Conservation (phyloP, 2,797 vertebrate genomes). For the Typhlichthys eigenmanni region DNA sequence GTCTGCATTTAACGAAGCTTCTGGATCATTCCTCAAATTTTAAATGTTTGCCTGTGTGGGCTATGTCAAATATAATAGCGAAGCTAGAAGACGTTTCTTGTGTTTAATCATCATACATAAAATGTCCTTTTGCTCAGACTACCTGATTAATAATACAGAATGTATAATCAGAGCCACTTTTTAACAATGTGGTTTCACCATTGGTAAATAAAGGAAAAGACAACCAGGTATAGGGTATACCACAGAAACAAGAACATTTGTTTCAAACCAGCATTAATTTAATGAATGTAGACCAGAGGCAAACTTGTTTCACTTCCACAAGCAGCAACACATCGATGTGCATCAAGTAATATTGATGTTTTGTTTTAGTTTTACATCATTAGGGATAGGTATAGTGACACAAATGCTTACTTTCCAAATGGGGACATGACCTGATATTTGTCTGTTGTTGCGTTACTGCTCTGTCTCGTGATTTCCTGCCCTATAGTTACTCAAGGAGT, state of each 20-base stretch:
- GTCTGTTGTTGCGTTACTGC: constrained; percentile 42
- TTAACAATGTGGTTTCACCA: constrained; percentile 11
- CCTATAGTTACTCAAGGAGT: constrained; percentile 33
- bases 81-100: too few relatives aligned
- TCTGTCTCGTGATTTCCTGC: constrained; percentile 44
- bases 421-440: constrained; percentile 12
- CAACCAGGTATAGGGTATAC: background rate
- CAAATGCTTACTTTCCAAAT: constrained; percentile 9
- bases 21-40: too few relatives aligned
- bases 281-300: constrained; percentile 48
- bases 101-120: too few relatives aligned
- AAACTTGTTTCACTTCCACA: constrained; percentile 15
- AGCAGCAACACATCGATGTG: constrained; percentile 35
- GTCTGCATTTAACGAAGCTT: too few relatives aligned
- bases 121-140: too few relatives aligned
- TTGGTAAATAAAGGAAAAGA: background rate
- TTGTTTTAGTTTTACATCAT: constrained; percentile 24
- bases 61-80: too few relatives aligned
- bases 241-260: background rate
- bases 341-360: constrained; percentile 40
- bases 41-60: too few relatives aligned
- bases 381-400: constrained; percentile 31
- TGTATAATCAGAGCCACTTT: background rate
- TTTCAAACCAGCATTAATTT: constrained; percentile 53
- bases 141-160: too few relatives aligned